A percentile compares a stretch with the other conserved stretches of the same genome.
Conservation (phyloP, 1,140 invertebrate species). For the Cherax quadricarinatus region DNA sequence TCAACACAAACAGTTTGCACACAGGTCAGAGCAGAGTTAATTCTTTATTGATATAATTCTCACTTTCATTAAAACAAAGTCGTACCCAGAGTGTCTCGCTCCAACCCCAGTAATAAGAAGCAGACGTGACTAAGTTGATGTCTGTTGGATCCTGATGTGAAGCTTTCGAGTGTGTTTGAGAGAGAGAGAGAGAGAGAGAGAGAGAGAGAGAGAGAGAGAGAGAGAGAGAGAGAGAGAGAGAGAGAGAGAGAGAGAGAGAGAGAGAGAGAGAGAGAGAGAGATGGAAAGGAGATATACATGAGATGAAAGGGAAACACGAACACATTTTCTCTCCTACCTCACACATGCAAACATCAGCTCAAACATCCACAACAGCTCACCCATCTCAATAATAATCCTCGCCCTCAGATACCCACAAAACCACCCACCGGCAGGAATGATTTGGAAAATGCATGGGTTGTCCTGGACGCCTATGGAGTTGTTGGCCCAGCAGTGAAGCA, state of each 20-base stretch:
- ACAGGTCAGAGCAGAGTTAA: too few species aligned
- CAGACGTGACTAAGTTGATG: too few species aligned
- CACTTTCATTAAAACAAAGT: too few species aligned
- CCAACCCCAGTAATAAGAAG: too few species aligned
- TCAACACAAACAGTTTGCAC: too few species aligned
- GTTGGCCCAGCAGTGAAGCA: conserved; percentile 86
- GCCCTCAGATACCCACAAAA: background rate
- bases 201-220: background rate
- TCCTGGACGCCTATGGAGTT: conserved; percentile 87
- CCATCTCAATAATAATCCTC: background rate
- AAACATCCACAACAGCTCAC: background rate
- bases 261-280: conserved; percentile 22
- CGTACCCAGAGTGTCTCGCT: too few species aligned
- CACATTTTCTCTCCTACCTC: background rate
- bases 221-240: too few species aligned
- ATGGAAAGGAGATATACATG: too few species aligned
- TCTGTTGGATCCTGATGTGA: too few species aligned
- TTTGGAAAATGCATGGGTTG: conserved; percentile 88
- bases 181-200: conserved; percentile 27
- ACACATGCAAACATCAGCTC: background rate
- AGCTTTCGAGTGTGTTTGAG: too few species aligned
- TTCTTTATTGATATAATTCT: too few species aligned
- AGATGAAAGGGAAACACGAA: too few species aligned
- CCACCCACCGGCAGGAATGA: conserved; percentile 82
- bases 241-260: background rate